These are phyloP conservation scores for Rhabdomys dilectus DNA, from an alignment of 2,113 vertebrate genomes.

Conservation along the genomic window DNA sequence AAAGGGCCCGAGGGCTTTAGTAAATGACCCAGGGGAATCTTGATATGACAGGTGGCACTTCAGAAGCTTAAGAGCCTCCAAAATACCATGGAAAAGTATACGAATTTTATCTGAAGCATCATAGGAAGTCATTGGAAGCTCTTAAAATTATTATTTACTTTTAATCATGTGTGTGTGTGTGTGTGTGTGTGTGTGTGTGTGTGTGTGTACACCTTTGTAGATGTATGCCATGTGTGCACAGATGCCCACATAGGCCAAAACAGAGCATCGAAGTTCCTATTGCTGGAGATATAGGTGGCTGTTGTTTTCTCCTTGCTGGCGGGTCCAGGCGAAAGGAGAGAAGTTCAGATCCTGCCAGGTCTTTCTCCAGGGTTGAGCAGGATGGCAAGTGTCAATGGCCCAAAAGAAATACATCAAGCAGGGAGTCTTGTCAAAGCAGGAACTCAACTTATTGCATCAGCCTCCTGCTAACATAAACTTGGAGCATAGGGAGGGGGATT, in stretches of 20 bases:
- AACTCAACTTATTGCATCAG: too few relatives aligned
- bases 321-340: too few relatives aligned
- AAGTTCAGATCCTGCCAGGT: too few relatives aligned
- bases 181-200: neutral
- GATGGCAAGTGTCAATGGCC: too few relatives aligned
- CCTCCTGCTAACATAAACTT: too few relatives aligned
- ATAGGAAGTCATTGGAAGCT: neutral
- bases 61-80: neutral
- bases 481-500: too few relatives aligned
- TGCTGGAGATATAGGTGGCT: neutral
- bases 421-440: too few relatives aligned
- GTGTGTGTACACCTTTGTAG: neutral
- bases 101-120: neutral
- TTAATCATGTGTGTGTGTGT: neutral
- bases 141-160: neutral
- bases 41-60: neutral
- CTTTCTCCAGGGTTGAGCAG: too few relatives aligned
- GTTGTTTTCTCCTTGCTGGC: neutral
- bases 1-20: neutral
- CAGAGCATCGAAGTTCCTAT: neutral
- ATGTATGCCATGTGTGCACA: neutral
- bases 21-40: neutral
- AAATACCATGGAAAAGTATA: neutral
- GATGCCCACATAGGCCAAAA: neutral
- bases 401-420: too few relatives aligned